A percentile compares a stretch with the other conserved stretches of the same genome.
Conservation (phyloP, 2,888 invertebrate species). For the Ethmia dodecea region DNA sequence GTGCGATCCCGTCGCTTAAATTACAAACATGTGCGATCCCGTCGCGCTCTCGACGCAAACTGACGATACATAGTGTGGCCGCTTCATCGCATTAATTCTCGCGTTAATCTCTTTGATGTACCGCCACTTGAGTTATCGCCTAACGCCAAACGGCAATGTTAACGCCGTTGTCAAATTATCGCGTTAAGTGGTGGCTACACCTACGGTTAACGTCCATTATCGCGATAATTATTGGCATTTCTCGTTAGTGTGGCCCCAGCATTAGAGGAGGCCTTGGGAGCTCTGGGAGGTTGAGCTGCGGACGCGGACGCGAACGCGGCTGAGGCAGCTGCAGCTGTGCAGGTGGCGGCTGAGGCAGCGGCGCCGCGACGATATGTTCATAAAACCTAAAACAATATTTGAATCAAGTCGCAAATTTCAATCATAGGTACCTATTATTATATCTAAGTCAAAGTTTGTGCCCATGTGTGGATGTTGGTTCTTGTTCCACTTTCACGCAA, state of each 20-base stretch:
- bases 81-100: background rate
- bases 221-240: background rate
- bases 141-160: constrained; percentile 13
- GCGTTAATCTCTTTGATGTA: constrained; percentile 3
- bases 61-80: background rate
- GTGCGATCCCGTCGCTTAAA: constrained; percentile 6
- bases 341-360: no score
- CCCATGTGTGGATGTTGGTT: no score
- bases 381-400: no score
- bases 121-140: constrained; percentile 10
- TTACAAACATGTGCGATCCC: background rate
- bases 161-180: constrained; percentile 12
- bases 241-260: background rate
- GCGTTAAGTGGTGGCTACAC: constrained; percentile 5
- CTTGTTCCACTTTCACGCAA: no score
- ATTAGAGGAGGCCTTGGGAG: background rate
- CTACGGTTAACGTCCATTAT: background rate
- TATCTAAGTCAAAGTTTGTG: no score
- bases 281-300: no score
- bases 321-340: no score
- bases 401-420: no score
- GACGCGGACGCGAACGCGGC: no score
- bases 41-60: background rate
- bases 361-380: no score
- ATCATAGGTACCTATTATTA: no score